A percentile compares a stretch with the other conserved stretches of the same genome.
Conservation (phyloP, 2,797 vertebrate species). For the Graptemys geographica region DNA sequence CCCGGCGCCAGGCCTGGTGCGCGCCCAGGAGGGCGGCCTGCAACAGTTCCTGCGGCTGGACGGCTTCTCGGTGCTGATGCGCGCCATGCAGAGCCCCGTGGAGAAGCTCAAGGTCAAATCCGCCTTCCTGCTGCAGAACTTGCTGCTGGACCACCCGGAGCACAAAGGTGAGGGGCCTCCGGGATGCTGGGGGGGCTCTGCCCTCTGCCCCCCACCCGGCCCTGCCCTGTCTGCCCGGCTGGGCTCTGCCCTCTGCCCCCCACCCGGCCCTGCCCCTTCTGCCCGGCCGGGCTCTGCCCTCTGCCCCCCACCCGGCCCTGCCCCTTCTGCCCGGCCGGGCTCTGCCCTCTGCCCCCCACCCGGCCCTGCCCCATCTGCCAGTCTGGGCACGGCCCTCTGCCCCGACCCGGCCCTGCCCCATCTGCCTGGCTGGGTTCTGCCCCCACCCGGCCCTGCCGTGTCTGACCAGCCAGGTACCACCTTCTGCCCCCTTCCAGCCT, state of each 20-base stretch:
- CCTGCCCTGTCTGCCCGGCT: background rate
- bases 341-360: background rate
- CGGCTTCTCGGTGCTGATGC: slow-evolving; percentile 92
- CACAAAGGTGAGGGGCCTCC: slow-evolving; percentile 85
- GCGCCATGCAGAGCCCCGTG: slow-evolving; percentile 90
- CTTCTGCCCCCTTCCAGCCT: no score
- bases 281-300: background rate
- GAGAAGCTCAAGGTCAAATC: slow-evolving; percentile 92
- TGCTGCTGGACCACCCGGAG: slow-evolving; percentile 88
- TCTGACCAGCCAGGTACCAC: no score
- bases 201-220: no score
- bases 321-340: no score
- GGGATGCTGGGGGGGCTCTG: background rate
- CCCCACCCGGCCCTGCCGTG: no score
- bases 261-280: accelerated
- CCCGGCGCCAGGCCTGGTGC: slow-evolving; percentile 89
- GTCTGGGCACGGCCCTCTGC: background rate
- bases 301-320: accelerated
- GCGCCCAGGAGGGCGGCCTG: slow-evolving; percentile 90
- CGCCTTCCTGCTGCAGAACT: slow-evolving; percentile 90
- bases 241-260: background rate
- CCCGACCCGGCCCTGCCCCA: accelerated
- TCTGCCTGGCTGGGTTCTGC: accelerated
- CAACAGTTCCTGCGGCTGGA: slow-evolving; percentile 87
- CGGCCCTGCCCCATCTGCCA: no score